Conservation (phyloP, 2,113 vertebrate genomes). For the Muscicapa adusta region DNA sequence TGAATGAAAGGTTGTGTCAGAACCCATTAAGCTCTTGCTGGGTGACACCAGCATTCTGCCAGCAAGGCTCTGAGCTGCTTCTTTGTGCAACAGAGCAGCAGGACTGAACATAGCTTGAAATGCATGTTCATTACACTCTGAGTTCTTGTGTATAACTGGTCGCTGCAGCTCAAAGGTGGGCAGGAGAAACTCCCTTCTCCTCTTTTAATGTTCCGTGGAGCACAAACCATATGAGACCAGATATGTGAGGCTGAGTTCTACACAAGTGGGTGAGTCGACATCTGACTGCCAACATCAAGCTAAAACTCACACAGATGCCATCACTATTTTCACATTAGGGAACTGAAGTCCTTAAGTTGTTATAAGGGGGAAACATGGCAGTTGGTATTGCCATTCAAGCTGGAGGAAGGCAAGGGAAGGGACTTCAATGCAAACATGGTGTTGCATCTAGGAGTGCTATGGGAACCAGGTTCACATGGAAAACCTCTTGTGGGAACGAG, state of each 20-base stretch:
- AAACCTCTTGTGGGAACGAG: not conserved
- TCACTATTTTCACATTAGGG: not conserved
- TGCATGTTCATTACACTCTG: not conserved
- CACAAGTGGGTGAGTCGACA: not conserved
- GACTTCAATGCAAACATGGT: not conserved
- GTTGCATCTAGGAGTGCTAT: not conserved
- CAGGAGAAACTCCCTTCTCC: not conserved
- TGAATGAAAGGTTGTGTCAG: not conserved
- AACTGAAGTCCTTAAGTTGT: not conserved
- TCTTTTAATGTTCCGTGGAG: not conserved
- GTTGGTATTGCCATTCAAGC: not conserved
- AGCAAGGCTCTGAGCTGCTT: not conserved
- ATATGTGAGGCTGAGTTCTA: not conserved
- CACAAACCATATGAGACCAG: not conserved
- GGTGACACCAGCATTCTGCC: not conserved
- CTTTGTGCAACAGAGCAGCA: not conserved
- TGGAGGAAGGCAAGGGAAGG: not conserved
- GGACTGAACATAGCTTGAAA: not conserved
- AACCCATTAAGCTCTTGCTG: not conserved
- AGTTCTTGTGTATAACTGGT: not conserved
- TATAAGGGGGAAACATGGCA: not conserved
- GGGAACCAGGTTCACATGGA: not conserved
- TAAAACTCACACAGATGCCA: not conserved
- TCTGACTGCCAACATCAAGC: not conserved
- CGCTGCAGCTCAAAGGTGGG: not conserved